Conservation (phyloP, 1,140 invertebrate genomes). For the Scylla paramamosain region DNA sequence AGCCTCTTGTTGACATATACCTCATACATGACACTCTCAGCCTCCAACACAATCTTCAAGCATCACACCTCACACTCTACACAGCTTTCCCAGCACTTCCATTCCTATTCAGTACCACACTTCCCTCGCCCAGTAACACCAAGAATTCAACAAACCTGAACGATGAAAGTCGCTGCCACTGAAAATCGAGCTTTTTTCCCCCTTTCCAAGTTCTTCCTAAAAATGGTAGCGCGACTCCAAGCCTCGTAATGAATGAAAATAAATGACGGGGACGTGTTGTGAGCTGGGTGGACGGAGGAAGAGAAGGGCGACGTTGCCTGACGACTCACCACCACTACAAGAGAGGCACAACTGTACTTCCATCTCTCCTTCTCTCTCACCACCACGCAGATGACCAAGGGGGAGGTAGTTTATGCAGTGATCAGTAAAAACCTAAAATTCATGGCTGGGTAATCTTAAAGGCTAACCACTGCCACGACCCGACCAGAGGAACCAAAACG, state of each 20-base stretch:
- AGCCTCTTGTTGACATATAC: too few relatives aligned
- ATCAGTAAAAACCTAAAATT: conserved; percentile 17
- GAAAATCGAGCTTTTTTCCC: neutral
- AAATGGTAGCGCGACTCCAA: conserved; percentile 56
- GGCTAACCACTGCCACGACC: conserved; percentile 27
- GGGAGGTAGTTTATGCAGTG: conserved; percentile 32
- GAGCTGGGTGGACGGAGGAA: neutral
- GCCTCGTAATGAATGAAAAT: conserved; percentile 66
- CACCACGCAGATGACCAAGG: neutral
- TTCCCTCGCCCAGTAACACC: neutral
- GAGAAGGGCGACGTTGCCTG: neutral
- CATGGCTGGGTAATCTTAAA: conserved; percentile 38
- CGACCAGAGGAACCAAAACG: conserved; percentile 1
- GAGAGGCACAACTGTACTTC: neutral
- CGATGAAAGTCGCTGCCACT: conserved; percentile 3
- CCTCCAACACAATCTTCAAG: neutral
- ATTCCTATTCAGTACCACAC: neutral
- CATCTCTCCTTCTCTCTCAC: neutral
- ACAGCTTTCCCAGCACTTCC: neutral
- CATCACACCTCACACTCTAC: neutral
- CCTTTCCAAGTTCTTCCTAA: conserved; percentile 28
- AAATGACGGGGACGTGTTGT: conserved; percentile 52
- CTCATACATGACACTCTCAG: too few relatives aligned
- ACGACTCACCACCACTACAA: neutral
- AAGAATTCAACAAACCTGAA: conserved; percentile 26